Conservation (phyloP, 2,797 vertebrate genomes). For the Pagetopsis macropterus region DNA sequence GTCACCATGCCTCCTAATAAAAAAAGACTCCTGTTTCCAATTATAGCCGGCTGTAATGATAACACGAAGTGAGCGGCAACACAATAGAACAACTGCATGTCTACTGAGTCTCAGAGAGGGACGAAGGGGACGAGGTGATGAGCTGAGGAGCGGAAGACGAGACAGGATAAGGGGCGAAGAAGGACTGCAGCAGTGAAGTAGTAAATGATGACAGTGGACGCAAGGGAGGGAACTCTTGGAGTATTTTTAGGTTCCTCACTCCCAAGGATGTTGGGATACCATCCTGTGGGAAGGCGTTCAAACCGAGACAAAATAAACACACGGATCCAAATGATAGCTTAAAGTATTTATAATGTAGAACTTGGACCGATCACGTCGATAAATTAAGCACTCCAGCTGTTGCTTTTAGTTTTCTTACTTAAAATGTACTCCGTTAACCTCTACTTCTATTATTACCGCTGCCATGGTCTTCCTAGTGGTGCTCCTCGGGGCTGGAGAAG, state of each 20-base stretch:
- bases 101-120: slow-evolving; percentile 47
- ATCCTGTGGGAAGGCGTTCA: slow-evolving; percentile 38
- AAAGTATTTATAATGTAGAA: slow-evolving; percentile 51
- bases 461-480: slow-evolving; percentile 52
- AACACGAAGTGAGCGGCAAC: slow-evolving; percentile 78
- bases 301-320: slow-evolving; percentile 59
- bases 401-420: slow-evolving; percentile 54
- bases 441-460: slow-evolving; percentile 46
- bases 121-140: slow-evolving; percentile 22
- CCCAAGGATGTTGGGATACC: slow-evolving; percentile 46
- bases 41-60: slow-evolving; percentile 86
- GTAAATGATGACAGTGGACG: slow-evolving; percentile 14
- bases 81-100: slow-evolving; percentile 66
- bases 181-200: slow-evolving; percentile 28
- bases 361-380: slow-evolving; percentile 46
- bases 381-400: slow-evolving; percentile 57
- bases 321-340: slow-evolving; percentile 49
- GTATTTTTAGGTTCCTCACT: slow-evolving; percentile 54
- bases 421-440: slow-evolving; percentile 41
- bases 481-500: slow-evolving; percentile 41
- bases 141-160: slow-evolving; percentile 23
- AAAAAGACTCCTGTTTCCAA: slow-evolving; percentile 87
- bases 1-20: slow-evolving; percentile 83
- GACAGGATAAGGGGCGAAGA: slow-evolving; percentile 24
- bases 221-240: slow-evolving; percentile 9